Conservation (phyloP, 2,888 invertebrate species). For the Hybos culiciformis region DNA sequence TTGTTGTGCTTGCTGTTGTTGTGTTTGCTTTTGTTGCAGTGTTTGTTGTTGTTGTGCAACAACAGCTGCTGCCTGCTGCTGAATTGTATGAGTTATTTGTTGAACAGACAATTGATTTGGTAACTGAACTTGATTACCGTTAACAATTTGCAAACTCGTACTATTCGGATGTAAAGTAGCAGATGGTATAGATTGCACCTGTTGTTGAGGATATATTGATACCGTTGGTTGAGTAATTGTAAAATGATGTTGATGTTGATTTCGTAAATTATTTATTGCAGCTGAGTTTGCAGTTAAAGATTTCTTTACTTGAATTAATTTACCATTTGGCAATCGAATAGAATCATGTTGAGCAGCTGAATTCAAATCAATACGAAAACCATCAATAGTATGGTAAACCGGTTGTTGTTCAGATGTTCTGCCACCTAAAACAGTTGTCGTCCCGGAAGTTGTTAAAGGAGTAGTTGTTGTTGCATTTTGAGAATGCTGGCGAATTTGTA, state of each 20-base stretch:
- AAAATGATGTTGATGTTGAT: constrained; percentile 8
- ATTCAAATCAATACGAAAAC: constrained; percentile 35
- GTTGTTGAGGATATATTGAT: constrained; percentile 8
- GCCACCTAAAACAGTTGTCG: constrained; percentile 14
- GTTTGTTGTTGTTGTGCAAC: not conserved
- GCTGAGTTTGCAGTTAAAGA: constrained; percentile 10
- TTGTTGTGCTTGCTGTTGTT: not conserved
- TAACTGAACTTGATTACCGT: constrained; percentile 6
- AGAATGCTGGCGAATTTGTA: constrained; percentile 22
- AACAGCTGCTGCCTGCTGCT: too few relatives aligned
- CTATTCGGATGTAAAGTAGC: constrained; percentile 11
- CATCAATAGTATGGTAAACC: constrained; percentile 35
- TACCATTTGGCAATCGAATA: constrained; percentile 34
- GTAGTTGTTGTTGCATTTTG: constrained; percentile 19
- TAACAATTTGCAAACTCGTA: constrained; percentile 14
- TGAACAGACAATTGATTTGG: too few relatives aligned
- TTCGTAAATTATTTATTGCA: constrained; percentile 8
- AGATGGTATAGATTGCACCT: constrained; percentile 7
- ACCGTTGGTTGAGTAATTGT: constrained; percentile 11
- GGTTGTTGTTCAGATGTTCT: constrained; percentile 18
- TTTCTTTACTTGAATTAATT: constrained; percentile 33
- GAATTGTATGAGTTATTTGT: too few relatives aligned
- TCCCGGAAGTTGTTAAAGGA: constrained; percentile 7
- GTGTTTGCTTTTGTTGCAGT: not conserved
- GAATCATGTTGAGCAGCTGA: constrained; percentile 35